These are phyloP conservation scores for Myiozetetes cayanensis DNA, from an alignment of 2,113 vertebrate genomes.

Conservation along the genomic window DNA sequence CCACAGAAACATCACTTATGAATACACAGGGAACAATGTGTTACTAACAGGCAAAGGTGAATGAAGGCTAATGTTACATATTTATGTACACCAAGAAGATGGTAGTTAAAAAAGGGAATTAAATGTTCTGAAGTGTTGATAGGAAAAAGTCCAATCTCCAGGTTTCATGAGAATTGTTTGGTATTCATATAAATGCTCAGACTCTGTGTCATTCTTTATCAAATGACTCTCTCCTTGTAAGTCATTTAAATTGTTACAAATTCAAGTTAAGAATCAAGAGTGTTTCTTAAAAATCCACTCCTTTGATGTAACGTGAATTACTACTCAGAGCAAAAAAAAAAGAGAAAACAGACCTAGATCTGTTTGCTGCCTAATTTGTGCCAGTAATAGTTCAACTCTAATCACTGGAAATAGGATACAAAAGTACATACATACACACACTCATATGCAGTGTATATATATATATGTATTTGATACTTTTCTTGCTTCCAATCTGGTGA, in stretches of 20 bases:
- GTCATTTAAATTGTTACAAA: slow-evolving; percentile 47
- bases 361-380: not conserved
- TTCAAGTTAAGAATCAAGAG: slow-evolving; percentile 9
- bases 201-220: slow-evolving; percentile 29
- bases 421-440: not conserved
- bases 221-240: slow-evolving; percentile 22
- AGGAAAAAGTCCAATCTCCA: not conserved
- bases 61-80: not conserved
- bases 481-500: not conserved
- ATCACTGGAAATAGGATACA: slow-evolving; percentile 1
- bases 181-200: slow-evolving; percentile 5
- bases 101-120: not conserved
- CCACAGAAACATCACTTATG: not conserved
- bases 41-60: slow-evolving; percentile 26
- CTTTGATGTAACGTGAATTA: not conserved
- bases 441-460: not conserved
- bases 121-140: not conserved
- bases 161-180: slow-evolving; percentile 14
- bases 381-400: not conserved
- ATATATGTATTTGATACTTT: not conserved
- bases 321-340: not conserved
- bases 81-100: not conserved
- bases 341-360: not conserved
- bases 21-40: not conserved
- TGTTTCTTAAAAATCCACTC: not conserved